These are phyloP conservation scores for Scaptomyza flava DNA, from an alignment of 2,888 invertebrate species.

Conservation along the genomic window DNA sequence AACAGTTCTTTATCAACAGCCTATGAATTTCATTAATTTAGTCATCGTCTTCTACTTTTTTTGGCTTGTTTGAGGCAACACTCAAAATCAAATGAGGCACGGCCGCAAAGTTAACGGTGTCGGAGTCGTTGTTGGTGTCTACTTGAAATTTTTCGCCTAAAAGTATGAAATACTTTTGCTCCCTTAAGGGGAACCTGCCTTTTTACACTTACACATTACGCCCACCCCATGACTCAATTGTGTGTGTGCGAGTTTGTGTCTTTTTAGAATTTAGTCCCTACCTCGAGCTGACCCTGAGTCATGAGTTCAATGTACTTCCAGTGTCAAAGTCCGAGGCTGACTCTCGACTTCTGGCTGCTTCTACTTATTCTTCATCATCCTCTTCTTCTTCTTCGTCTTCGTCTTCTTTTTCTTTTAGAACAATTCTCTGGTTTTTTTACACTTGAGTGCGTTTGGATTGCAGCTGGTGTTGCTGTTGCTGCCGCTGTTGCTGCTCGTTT, in stretches of 20 bases:
- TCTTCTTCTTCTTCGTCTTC: conserved; percentile 19
- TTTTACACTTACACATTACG: conserved; percentile 45
- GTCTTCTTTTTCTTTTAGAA: background rate
- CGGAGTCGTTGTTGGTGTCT: background rate
- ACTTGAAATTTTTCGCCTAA: background rate
- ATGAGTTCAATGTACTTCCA: conserved; percentile 47
- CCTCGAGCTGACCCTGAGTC: conserved; percentile 24
- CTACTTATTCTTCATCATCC: background rate
- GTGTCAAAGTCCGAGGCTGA: conserved; percentile 27
- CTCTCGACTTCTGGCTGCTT: background rate
- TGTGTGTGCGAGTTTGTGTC: conserved; percentile 13
- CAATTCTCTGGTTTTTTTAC: conserved; percentile 10
- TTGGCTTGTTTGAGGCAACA: conserved; percentile 10
- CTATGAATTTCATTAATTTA: conserved; percentile 68
- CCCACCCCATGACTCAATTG: conserved; percentile 24
- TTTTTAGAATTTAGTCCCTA: conserved; percentile 4
- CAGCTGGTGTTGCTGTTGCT: conserved; percentile 44
- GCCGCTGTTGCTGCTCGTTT: conserved; percentile 42
- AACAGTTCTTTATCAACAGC: background rate
- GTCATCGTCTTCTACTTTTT: conserved; percentile 27
- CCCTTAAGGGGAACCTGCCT: conserved; percentile 50
- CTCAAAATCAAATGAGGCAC: conserved; percentile 56
- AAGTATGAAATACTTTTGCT: background rate
- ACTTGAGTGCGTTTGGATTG: conserved; percentile 59
- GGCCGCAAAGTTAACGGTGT: conserved; percentile 51